phyloP scores from a whole-genome alignment of 2,113 vertebrate genomes.

The Uria lomvia region DNA sequence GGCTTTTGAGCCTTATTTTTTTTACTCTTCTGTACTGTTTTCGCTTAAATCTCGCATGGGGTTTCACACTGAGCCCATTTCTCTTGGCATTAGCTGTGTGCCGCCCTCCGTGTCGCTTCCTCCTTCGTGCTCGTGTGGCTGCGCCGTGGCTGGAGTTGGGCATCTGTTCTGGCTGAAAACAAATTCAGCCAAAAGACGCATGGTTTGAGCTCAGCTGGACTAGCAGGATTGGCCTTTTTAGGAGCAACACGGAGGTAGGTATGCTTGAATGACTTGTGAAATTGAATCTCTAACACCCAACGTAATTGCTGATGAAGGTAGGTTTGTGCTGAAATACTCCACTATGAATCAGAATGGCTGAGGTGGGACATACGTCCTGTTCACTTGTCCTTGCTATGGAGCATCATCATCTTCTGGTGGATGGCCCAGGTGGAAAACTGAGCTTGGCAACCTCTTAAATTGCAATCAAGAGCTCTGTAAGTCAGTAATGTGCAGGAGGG shows the following conservation, averaged over 20 bases:
- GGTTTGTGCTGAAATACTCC: background rate
- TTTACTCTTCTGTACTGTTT: background rate
- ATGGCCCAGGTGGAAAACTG: background rate
- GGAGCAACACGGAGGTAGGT: background rate
- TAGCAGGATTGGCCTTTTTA: background rate
- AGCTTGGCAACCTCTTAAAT: background rate
- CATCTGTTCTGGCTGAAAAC: background rate
- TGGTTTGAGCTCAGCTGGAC: background rate
- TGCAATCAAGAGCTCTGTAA: background rate
- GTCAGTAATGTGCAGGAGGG: background rate
- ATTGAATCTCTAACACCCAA: background rate
- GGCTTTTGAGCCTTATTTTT: background rate
- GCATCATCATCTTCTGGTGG: background rate
- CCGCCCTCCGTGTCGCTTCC: background rate
- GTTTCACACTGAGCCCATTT: background rate
- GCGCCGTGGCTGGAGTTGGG: rapidly evolving
- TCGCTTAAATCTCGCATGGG: background rate
- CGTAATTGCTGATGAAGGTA: background rate
- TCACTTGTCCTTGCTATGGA: background rate
- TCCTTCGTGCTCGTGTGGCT: rapidly evolving
- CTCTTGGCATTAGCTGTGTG: background rate
- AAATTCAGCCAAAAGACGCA: background rate
- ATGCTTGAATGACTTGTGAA: background rate
- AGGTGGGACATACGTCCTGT: background rate
- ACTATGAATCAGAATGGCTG: background rate